Conservation (phyloP, 2,888 invertebrate species). For the Aspidiotus destructor region DNA sequence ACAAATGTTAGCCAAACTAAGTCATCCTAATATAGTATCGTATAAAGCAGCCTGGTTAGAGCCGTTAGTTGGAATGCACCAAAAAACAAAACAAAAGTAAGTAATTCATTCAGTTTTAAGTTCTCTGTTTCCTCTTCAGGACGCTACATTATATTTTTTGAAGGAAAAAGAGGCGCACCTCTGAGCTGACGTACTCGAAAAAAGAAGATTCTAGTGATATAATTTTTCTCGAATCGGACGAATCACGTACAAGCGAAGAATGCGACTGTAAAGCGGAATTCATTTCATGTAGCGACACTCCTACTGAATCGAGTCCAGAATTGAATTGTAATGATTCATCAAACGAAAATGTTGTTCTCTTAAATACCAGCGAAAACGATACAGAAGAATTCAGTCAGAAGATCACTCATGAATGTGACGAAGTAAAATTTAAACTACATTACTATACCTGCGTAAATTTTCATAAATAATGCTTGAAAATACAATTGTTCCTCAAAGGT, state of each 20-base stretch:
- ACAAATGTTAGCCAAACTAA: constrained; percentile 65
- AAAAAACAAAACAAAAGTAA: constrained; percentile 14
- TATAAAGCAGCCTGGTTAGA: constrained; percentile 80
- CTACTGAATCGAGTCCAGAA: background rate
- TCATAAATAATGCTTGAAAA: too few relatives aligned
- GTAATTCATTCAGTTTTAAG: background rate
- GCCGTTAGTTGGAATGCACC: constrained; percentile 42
- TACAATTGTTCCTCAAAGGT: too few relatives aligned
- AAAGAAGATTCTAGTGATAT: constrained; percentile 26
- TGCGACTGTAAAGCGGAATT: background rate
- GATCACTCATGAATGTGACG: background rate
- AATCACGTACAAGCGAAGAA: background rate
- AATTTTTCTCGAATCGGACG: constrained; percentile 15
- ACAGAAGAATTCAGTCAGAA: too few relatives aligned
- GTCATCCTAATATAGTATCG: constrained; percentile 69
- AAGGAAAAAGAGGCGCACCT: background rate
- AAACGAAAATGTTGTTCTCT: too few relatives aligned
- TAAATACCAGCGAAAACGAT: too few relatives aligned
- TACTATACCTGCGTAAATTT: too few relatives aligned
- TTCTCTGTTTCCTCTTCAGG: background rate
- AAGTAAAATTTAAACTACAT: background rate
- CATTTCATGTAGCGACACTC: constrained; percentile 11
- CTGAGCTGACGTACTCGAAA: constrained; percentile 5
- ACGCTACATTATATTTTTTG: background rate
- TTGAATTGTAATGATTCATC: background rate